Evolutionary conservation across 2,888 invertebrate species (phyloP).

Genomic region (Agrochola circellaris): DNA sequence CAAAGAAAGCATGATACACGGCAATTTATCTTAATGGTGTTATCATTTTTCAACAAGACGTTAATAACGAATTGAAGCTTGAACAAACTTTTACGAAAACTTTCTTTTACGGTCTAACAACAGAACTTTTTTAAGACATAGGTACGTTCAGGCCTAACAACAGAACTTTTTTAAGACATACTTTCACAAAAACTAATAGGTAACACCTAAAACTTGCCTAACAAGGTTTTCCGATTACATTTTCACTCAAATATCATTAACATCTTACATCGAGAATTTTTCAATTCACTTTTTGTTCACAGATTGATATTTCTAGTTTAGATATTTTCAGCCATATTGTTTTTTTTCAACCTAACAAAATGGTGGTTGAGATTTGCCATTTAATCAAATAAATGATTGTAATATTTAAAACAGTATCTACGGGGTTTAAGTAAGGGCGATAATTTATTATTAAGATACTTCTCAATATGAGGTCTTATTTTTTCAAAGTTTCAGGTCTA

Average conservation of each 20-base stretch:
- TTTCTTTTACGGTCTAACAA: not conserved
- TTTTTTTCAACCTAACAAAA: not conserved
- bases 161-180: not conserved
- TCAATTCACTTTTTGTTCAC: not conserved
- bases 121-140: not conserved
- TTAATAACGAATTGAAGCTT: not conserved
- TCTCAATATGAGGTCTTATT: not conserved
- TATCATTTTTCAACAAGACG: not conserved
- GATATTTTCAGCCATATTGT: slow-evolving; percentile 3
- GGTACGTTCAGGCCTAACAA: too few relatives aligned
- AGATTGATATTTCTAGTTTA: not conserved
- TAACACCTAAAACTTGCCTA: not conserved
- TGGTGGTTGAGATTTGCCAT: not conserved
- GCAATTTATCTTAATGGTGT: not conserved
- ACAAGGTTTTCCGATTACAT: not conserved
- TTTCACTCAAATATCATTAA: not conserved
- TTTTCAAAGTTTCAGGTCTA: not conserved
- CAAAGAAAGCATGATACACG: not conserved
- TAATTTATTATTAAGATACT: not conserved
- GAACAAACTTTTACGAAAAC: not conserved
- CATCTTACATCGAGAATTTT: too few relatives aligned
- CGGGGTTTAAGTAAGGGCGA: not conserved
- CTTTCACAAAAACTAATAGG: not conserved
- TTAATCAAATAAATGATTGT: not conserved
- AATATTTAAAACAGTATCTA: not conserved